These are phyloP conservation scores for Carassius auratus DNA, from an alignment of 2,113 vertebrate species.

Conservation along the genomic window DNA sequence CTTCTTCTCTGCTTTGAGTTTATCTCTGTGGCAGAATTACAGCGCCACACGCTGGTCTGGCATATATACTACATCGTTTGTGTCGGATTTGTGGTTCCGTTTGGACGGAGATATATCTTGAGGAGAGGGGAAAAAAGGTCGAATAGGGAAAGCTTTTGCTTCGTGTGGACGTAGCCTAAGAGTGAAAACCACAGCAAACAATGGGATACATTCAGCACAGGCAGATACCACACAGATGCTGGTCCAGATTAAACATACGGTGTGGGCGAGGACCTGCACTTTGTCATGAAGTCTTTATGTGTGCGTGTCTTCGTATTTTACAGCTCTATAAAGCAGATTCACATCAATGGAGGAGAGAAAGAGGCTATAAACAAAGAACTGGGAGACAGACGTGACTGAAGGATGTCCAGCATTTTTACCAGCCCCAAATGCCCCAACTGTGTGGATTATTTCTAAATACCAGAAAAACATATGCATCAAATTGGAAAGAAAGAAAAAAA, in stretches of 20 bases:
- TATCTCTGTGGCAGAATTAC: too few species aligned
- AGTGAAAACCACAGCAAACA: slow-evolving; percentile 17
- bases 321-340: slow-evolving; percentile 45
- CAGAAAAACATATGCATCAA: not conserved
- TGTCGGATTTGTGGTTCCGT: too few species aligned
- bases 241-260: slow-evolving; percentile 21
- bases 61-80: too few species aligned
- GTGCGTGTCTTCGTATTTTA: slow-evolving; percentile 30
- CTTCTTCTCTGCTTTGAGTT: too few species aligned
- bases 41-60: too few species aligned
- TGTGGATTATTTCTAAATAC: not conserved
- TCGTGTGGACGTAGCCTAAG: not conserved
- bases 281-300: slow-evolving; percentile 4
- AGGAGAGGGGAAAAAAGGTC: too few species aligned
- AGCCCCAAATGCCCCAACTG: not conserved
- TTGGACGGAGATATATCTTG: too few species aligned
- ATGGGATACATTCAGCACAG: slow-evolving; percentile 34
- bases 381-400: not conserved
- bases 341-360: slow-evolving; percentile 3
- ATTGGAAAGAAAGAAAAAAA: not conserved
- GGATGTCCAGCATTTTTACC: not conserved
- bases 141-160: too few species aligned
- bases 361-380: slow-evolving; percentile 9
- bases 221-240: slow-evolving; percentile 42
- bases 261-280: slow-evolving; percentile 23